phyloP scores from a whole-genome alignment of 2,113 vertebrate species.

The Speoplatyrhinus poulsoni region DNA sequence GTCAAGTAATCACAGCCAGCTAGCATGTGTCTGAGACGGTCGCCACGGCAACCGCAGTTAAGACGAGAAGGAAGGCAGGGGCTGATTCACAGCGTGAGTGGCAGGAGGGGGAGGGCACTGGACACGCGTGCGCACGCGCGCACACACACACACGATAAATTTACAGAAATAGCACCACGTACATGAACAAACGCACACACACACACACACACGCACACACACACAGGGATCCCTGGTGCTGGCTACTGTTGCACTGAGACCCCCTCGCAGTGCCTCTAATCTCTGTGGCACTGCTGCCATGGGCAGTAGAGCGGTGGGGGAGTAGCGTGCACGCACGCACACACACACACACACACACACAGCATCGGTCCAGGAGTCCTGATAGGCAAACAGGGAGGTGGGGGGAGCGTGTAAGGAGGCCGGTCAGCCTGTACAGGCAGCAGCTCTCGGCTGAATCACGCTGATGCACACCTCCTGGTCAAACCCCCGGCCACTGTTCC shows the following conservation, averaged over 20 bases:
- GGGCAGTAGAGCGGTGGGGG: constrained; percentile 25
- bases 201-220: constrained; percentile 2
- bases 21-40: constrained; percentile 82
- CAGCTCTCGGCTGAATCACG: too few relatives aligned
- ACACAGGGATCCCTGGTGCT: constrained; percentile 34
- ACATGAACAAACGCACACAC: constrained; percentile 3
- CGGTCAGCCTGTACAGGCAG: too few relatives aligned
- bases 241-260: constrained; percentile 49
- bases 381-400: too few relatives aligned
- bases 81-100: constrained; percentile 78
- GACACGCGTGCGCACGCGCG: constrained; percentile 1
- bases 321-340: constrained; percentile 8
- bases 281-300: constrained; percentile 40
- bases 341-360: constrained; percentile 4
- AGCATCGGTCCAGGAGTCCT: not conserved
- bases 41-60: constrained; percentile 79
- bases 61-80: constrained; percentile 75
- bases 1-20: constrained; percentile 83
- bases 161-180: too few relatives aligned
- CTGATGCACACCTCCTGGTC: too few relatives aligned
- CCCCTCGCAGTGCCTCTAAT: constrained; percentile 49
- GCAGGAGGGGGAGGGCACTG: constrained; percentile 60
- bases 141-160: not conserved
- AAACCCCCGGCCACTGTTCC: not conserved
- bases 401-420: too few relatives aligned